These are phyloP conservation scores for Drosophila carrolli DNA, from an alignment of 1,140 invertebrate species.

Conservation along the genomic window DNA sequence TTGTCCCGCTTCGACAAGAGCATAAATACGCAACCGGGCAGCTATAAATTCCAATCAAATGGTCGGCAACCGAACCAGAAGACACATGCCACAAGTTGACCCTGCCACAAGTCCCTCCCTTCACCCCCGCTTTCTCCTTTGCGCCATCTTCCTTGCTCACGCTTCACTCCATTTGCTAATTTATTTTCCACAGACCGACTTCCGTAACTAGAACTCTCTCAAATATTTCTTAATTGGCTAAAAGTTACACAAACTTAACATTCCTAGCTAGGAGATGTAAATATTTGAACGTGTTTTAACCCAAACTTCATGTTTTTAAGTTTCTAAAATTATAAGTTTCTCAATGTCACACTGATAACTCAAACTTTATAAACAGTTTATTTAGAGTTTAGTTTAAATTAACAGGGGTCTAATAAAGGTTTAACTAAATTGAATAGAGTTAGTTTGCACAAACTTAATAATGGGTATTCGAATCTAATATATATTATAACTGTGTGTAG, in stretches of 20 bases:
- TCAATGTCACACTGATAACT: too few relatives aligned
- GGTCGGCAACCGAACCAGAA: slow-evolving; percentile 33
- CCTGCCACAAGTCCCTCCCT: slow-evolving; percentile 21
- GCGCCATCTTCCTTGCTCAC: slow-evolving; percentile 11
- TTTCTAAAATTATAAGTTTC: too few relatives aligned
- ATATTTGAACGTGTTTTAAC: too few relatives aligned
- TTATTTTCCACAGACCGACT: slow-evolving; percentile 25
- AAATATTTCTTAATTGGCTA: background rate
- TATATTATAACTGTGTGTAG: too few relatives aligned
- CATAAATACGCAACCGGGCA: slow-evolving; percentile 42
- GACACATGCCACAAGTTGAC: slow-evolving; percentile 44
- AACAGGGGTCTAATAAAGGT: too few relatives aligned
- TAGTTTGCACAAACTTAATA: too few relatives aligned
- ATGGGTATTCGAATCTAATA: too few relatives aligned
- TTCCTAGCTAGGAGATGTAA: too few relatives aligned
- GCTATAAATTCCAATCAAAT: slow-evolving; percentile 79
- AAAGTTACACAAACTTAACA: background rate
- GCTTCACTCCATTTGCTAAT: slow-evolving; percentile 68
- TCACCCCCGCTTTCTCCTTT: background rate
- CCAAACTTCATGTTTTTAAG: too few relatives aligned
- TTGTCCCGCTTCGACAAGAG: background rate
- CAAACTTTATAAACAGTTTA: too few relatives aligned
- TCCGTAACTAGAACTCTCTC: background rate
- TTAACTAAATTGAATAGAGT: too few relatives aligned
- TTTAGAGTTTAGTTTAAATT: too few relatives aligned